A percentile compares a stretch with the other conserved stretches of the same genome.
Evolutionary conservation across 2,113 vertebrate species (phyloP).

Genomic region (Empidonax traillii): DNA sequence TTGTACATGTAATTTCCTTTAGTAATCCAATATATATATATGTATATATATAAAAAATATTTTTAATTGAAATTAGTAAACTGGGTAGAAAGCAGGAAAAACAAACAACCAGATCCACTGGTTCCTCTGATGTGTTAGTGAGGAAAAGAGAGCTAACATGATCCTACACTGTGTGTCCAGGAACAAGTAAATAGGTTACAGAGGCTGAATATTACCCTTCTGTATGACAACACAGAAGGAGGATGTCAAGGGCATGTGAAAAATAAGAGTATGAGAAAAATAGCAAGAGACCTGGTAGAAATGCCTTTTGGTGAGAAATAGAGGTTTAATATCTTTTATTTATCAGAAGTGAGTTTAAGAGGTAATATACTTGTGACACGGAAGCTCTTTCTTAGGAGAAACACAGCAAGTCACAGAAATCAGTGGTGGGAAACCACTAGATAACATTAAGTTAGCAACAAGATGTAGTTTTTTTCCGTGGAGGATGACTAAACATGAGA

Average conservation of each 20-base stretch:
- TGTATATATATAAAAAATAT: neutral
- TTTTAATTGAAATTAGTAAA: neutral
- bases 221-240: neutral
- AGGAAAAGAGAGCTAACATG: neutral
- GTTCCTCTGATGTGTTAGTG: neutral
- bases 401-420: neutral
- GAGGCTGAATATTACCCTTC: neutral
- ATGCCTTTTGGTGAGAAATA: neutral
- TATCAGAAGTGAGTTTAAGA: neutral
- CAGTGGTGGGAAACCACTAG: neutral
- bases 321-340: neutral
- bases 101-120: neutral
- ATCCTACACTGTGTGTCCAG: neutral
- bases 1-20: neutral
- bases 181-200: neutral
- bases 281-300: neutral
- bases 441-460: neutral
- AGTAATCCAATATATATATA: neutral
- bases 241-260: neutral
- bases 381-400: neutral
- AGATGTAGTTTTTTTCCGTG: neutral
- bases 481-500: slow-evolving; percentile 4
- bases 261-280: neutral
- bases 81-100: neutral
- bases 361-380: neutral